A percentile compares a stretch with the other conserved stretches of the same genome.
Evolutionary conservation across 2,888 invertebrate genomes (phyloP).

Genomic region (Cryptocephalus moraei): DNA sequence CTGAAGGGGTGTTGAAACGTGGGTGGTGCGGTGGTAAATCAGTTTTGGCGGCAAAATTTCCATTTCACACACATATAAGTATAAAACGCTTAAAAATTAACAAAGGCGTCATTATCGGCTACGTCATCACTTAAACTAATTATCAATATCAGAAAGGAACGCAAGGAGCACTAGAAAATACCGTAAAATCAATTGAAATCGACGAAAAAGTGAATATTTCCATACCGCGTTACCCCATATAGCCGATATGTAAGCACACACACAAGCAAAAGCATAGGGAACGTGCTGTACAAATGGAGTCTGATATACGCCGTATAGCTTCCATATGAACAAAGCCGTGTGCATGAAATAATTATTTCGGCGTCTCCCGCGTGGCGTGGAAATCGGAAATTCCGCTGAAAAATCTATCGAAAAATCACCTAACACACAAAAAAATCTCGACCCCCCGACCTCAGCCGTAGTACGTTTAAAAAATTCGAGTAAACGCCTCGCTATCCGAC

Average conservation of each 20-base stretch:
- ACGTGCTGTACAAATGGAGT: conserved; percentile 40
- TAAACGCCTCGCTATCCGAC: conserved; percentile 18
- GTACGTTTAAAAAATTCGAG: conserved; percentile 18
- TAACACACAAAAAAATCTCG: conserved; percentile 24
- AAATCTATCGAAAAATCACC: conserved; percentile 27
- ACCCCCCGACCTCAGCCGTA: conserved; percentile 5
- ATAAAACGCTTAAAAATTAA: conserved; percentile 26
- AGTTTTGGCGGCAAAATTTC: conserved; percentile 32
- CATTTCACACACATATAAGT: conserved; percentile 15
- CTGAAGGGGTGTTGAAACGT: too few relatives aligned
- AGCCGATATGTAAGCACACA: conserved; percentile 17
- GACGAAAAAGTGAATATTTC: conserved; percentile 20
- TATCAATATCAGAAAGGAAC: conserved; percentile 18
- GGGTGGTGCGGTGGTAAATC: too few relatives aligned
- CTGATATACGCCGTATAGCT: conserved; percentile 36
- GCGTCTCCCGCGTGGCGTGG: conserved; percentile 6
- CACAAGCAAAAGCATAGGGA: conserved; percentile 31
- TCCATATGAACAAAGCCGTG: conserved; percentile 39
- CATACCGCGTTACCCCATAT: conserved; percentile 18
- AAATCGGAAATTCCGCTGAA: conserved; percentile 20
- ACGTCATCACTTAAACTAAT: conserved; percentile 38
- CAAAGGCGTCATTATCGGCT: conserved; percentile 30
- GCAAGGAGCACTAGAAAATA: neutral
- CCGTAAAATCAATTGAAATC: conserved; percentile 2
- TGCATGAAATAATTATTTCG: conserved; percentile 20